phyloP scores from a whole-genome alignment of 2,797 vertebrate species.

The Sylvilagus floridanus region DNA sequence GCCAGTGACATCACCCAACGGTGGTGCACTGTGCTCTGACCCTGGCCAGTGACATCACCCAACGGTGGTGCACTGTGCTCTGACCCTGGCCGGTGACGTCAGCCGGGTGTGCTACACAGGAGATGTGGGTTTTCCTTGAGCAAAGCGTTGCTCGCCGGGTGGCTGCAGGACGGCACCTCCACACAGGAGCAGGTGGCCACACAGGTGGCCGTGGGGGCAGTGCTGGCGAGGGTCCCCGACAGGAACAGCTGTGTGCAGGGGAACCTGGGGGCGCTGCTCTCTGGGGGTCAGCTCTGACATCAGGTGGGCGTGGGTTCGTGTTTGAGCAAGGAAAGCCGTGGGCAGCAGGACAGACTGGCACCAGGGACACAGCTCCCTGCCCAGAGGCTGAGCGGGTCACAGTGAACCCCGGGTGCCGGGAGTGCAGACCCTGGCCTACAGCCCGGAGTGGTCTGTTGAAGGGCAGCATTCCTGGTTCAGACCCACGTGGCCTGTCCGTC shows the following conservation, averaged over 20 bases:
- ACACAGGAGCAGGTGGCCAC: not conserved
- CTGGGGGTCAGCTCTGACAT: constrained; percentile 52
- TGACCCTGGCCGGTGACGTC: no score
- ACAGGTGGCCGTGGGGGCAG: not conserved
- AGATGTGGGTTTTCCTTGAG: constrained; percentile 73
- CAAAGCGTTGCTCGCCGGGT: constrained; percentile 62
- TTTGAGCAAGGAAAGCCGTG: not conserved
- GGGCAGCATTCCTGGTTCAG: no score
- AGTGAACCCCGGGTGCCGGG: not conserved
- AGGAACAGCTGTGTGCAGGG: constrained; percentile 27
- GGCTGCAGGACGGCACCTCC: constrained; percentile 30
- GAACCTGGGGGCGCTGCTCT: not conserved
- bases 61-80: not conserved
- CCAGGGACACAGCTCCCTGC: not conserved
- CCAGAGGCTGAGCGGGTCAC: not conserved
- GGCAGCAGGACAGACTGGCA: not conserved
- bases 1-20: constrained; percentile 68
- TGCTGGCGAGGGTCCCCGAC: not conserved
- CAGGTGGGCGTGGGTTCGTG: constrained; percentile 26
- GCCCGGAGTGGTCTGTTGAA: not conserved
- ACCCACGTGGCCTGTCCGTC: no score
- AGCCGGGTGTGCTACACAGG: constrained; percentile 19
- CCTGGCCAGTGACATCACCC: constrained; percentile 61
- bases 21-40: no score
- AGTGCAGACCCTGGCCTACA: not conserved